Evolutionary conservation across 2,113 vertebrate species (phyloP).

Genomic region (Columbina picui): DNA sequence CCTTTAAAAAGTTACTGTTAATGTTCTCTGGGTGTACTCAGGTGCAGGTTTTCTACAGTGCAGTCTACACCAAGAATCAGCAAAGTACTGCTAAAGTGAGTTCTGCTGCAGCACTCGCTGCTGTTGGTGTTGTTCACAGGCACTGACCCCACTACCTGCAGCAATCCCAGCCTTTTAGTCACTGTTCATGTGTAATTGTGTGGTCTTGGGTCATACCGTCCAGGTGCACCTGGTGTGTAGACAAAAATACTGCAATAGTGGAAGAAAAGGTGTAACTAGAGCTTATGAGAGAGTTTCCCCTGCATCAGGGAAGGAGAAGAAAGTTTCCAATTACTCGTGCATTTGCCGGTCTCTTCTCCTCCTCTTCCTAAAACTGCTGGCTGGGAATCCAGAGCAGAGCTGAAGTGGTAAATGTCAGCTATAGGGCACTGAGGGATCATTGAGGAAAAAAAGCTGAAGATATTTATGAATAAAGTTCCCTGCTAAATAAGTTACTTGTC

Average conservation of each 20-base stretch:
- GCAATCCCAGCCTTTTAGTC: neutral
- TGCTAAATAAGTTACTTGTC: neutral
- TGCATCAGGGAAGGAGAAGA: neutral
- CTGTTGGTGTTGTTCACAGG: neutral
- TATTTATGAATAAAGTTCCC: neutral
- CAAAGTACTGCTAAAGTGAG: neutral
- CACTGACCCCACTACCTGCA: neutral
- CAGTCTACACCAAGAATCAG: neutral
- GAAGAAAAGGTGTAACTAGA: neutral
- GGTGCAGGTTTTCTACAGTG: neutral
- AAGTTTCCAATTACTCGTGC: neutral
- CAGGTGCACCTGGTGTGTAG: neutral
- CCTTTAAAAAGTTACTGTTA: neutral
- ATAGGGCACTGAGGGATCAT: neutral
- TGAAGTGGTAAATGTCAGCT: neutral
- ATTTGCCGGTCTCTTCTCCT: neutral
- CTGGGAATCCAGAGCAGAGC: neutral
- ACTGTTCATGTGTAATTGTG: fast-evolving
- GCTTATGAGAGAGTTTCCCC: neutral
- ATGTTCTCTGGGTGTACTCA: fast-evolving
- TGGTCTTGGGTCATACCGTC: fast-evolving
- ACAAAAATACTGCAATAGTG: neutral
- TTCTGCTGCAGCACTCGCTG: neutral
- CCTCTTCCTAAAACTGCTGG: neutral
- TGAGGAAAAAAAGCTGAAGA: neutral